These are phyloP conservation scores for Ceriagrion tenellum DNA, from an alignment of 2,888 invertebrate species.

Conservation along the genomic window DNA sequence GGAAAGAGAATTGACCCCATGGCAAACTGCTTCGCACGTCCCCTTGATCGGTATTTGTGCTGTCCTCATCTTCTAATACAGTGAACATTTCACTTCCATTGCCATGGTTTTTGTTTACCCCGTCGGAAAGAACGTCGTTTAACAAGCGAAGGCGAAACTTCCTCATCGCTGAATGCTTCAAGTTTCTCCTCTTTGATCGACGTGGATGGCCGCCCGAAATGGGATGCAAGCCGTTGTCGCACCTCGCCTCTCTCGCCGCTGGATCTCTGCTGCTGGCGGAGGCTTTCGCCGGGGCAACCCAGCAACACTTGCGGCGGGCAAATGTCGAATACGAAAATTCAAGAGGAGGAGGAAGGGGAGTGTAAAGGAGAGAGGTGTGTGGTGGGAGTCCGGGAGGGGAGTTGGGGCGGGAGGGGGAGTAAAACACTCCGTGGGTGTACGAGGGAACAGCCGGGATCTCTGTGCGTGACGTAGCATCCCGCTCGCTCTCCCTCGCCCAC, in stretches of 20 bases:
- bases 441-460: constrained; percentile 50
- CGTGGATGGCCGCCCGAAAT: neutral
- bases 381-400: neutral
- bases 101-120: too few relatives aligned
- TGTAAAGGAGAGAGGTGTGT: too few relatives aligned
- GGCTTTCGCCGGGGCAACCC: constrained; percentile 42
- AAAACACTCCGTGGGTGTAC: neutral
- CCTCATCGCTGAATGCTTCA: too few relatives aligned
- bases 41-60: too few relatives aligned
- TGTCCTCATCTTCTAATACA: too few relatives aligned
- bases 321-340: constrained; percentile 25
- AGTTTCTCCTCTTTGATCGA: neutral
- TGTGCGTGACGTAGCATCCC: constrained; percentile 60
- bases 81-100: too few relatives aligned
- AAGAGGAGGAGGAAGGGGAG: neutral
- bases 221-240: neutral
- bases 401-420: neutral
- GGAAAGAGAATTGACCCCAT: too few relatives aligned
- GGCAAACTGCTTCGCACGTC: too few relatives aligned
- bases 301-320: constrained; percentile 60
- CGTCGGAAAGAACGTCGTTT: too few relatives aligned
- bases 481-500: neutral
- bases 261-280: neutral
- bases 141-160: too few relatives aligned
- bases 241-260: neutral